Evolutionary conservation across 2,113 vertebrate genomes (phyloP), one percentile per base, ranked within the genome.

Genomic region (Tichodroma muraria): DNA sequence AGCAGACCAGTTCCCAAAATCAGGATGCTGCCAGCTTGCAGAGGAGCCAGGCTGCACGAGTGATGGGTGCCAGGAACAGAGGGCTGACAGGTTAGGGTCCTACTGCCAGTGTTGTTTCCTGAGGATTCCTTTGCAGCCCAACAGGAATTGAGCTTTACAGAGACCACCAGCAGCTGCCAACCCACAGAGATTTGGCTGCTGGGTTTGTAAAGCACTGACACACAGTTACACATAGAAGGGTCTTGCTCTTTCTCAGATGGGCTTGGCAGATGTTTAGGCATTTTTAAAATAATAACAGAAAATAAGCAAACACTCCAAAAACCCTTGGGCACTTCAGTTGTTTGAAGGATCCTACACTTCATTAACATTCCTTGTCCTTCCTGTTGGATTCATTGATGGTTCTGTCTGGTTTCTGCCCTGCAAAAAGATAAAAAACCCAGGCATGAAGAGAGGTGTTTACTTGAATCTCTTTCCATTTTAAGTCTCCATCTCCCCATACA

Each of bases 141-240:
- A 1, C 4, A 57, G 63, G 47, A 59, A 30, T 0, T 11, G 18
- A 37, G 47, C 13, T 60, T 28, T 9, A 2, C 17, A 40, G 38
- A 11, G 22, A 59, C 35, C 75, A 45, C 11, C 70, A 76, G 54
- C 76, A 77, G 71, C 72, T 79, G 56, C 42, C 68, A 69, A 2
- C 16, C 15, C 52, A 47, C 40, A 25, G 65, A 59, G 44, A 52
- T 30, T 4, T 59, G 64, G n/a, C 60, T 75, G 2, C 80, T 52
- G 65, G 20, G 8, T 75, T 64, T 68, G 25, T 19, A 10, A 31
- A 40, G 28, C 30, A 8, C 57, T 45, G 54, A 42, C 40, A 54
- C 25, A 18, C 31, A 30, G 15, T 21, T 47, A 42, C 8, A 42
- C 6, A 22, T 2, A 14, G 38, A 80, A 86, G 8, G 35, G 52